phyloP scores from a whole-genome alignment of 2,888 invertebrate genomes.

The Ctenicera cuprea region DNA sequence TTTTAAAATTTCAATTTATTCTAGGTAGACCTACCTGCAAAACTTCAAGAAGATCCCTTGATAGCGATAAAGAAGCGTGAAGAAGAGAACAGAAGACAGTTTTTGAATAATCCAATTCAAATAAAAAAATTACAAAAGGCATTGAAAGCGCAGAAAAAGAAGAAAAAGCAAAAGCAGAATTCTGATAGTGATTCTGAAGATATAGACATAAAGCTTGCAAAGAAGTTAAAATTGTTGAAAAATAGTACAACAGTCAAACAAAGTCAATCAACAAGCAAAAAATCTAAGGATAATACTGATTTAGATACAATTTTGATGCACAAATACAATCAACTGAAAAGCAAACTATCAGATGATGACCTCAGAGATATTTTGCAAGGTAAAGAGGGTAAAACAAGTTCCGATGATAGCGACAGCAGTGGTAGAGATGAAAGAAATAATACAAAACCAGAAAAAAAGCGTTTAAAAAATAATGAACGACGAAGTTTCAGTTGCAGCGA shows the following conservation, averaged over 20 bases:
- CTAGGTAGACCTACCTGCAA: constrained; percentile 90
- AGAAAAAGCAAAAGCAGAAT: constrained; percentile 68
- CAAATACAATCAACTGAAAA: constrained; percentile 81
- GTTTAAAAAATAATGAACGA: not conserved
- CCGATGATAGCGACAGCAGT: constrained; percentile 64
- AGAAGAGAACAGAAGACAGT: constrained; percentile 88
- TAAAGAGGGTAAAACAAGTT: constrained; percentile 69
- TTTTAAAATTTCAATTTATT: constrained; percentile 68
- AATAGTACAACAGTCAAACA: constrained; percentile 39
- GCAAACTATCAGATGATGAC: constrained; percentile 72
- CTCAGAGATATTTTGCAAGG: constrained; percentile 70
- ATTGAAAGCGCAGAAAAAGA: constrained; percentile 77
- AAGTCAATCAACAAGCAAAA: constrained; percentile 53
- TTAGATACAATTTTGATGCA: constrained; percentile 82
- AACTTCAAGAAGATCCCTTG: constrained; percentile 95
- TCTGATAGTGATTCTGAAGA: constrained; percentile 61
- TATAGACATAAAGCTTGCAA: constrained; percentile 63
- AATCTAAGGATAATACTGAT: constrained; percentile 72
- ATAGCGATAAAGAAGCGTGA: constrained; percentile 92
- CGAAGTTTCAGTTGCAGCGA: not conserved
- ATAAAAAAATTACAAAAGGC: constrained; percentile 89
- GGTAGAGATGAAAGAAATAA: constrained; percentile 48
- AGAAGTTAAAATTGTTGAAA: constrained; percentile 65
- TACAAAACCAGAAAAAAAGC: constrained; percentile 43
- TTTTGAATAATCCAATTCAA: constrained; percentile 94